Conservation (phyloP, 2,888 invertebrate species). For the Metalampra italica region DNA sequence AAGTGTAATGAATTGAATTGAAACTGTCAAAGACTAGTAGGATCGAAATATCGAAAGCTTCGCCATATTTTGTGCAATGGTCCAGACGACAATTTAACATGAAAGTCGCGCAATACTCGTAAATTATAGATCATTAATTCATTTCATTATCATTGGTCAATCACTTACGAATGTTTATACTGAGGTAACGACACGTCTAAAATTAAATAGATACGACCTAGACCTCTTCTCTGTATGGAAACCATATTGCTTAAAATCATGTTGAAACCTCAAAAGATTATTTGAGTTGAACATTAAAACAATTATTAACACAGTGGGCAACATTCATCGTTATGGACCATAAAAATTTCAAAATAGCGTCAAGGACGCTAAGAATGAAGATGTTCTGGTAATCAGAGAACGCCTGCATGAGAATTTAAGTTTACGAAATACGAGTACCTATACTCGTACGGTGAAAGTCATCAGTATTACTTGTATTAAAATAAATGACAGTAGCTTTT, state of each 20-base stretch:
- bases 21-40: too few relatives aligned
- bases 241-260: neutral
- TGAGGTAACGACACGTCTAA: neutral
- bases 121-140: neutral
- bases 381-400: too few relatives aligned
- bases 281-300: neutral
- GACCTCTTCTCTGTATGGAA: slow-evolving; percentile 2
- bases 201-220: slow-evolving; percentile 6
- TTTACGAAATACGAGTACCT: too few relatives aligned
- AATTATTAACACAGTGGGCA: neutral
- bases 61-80: neutral
- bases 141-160: neutral
- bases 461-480: too few relatives aligned
- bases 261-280: neutral
- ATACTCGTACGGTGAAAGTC: too few relatives aligned
- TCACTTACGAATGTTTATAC: neutral
- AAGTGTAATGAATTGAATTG: too few relatives aligned
- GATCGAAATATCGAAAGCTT: too few relatives aligned
- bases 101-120: neutral
- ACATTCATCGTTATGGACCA: too few relatives aligned
- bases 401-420: too few relatives aligned
- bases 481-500: too few relatives aligned
- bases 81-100: neutral
- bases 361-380: too few relatives aligned
- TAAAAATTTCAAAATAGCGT: too few relatives aligned